Base-by-base conservation (phyloP, 2,888 invertebrate species). In the Hedychridium roseum region DNA sequence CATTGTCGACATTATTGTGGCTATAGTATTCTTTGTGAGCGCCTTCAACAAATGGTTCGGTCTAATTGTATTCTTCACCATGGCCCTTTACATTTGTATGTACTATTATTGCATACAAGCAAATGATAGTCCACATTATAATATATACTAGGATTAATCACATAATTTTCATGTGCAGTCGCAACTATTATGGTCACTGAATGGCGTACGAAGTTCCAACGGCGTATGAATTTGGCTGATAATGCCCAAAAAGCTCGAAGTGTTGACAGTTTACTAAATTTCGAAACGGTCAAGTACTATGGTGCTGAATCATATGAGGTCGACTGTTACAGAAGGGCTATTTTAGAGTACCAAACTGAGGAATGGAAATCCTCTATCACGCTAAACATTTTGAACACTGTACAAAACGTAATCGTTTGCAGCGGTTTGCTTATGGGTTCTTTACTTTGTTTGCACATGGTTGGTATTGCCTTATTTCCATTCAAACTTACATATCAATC, bases 221-320 rank as follows among this genome's bases (percentile, higher is more conserved):
- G 97, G 21, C 85, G 90, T 3, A 96, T 97, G 95, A 99, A 98
- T 80, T 82, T 89, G 18, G 90, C 94, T 0, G 97, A 98, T 74
- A 99, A 98, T 79, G 92, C 89, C 26, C 90, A 91, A 50, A 90
- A 93, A 68, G 92, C 95, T 3, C 86, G 91, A 50, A 95, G 95
- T 43, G 96, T 98, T 0, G 98, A 99, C 80, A 97, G 98, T 0
- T 81, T 99, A 42, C 83, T 98, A 9, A 99, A 99, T 82, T 98
- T 95, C 80, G 98, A 99, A 82, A 98, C 98, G 1, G 98, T 97
- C 0, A 99, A 99, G 78, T 98, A 98, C 80, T 98, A 97, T 75
- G 93, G 93, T 3, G 96, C 95, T 1, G 97, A 98, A 76, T 75
- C 85, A 1, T 97, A 94, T 79, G 98, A 99, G 82, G 92, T 94